Base-by-base conservation (phyloP, 2,113 vertebrate species). In the Sardina pilchardus region DNA sequence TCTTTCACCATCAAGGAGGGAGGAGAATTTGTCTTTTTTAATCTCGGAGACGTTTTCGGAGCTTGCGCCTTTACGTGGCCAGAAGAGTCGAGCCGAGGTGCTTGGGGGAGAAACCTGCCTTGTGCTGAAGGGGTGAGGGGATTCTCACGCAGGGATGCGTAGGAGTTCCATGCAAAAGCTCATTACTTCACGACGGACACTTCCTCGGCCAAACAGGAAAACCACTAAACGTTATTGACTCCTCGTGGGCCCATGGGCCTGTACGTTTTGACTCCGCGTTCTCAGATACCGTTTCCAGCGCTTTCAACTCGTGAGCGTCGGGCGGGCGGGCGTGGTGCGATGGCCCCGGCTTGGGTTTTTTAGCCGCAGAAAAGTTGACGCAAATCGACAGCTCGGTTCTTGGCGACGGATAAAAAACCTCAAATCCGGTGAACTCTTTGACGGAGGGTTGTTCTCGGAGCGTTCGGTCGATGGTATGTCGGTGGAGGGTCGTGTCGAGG, bases 151-250 rank as follows among this genome's bases (percentile, higher is more conserved):
- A 83, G 84, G 84, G 56, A 88, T 56, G 30, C 26, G 34, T 36
- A 82, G 84, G 45, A 81, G 82, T 30, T 85, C 83, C 81, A 59
- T 42, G 63, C 82, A 81, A 85, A 85, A 82, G 81, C 67, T 86
- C 67, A 88, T 88, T 88, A 81, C 87, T 81, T 56, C 44, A 80
- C 43, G 4, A 8, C 81, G 3, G 59, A 78, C 81, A 81, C 45
- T 81, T 85, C 44, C 42, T 85, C n/a, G 83, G 86, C 88, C 83
- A 86, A 87, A 81, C 53, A 67, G 10, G 9, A 82, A 82, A 83
- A 83, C 59, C 71, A 78, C 71, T 36, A 78, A 36, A 34, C 14
- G 71, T 78, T 34, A 5, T 36, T 78, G 71, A 78, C 71, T 78
- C 34, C 71, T 78, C 71, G 16, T 34, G 14, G 34, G 63, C 63